Conservation (phyloP, 2,888 invertebrate species). For the Heterodera filipjevi region DNA sequence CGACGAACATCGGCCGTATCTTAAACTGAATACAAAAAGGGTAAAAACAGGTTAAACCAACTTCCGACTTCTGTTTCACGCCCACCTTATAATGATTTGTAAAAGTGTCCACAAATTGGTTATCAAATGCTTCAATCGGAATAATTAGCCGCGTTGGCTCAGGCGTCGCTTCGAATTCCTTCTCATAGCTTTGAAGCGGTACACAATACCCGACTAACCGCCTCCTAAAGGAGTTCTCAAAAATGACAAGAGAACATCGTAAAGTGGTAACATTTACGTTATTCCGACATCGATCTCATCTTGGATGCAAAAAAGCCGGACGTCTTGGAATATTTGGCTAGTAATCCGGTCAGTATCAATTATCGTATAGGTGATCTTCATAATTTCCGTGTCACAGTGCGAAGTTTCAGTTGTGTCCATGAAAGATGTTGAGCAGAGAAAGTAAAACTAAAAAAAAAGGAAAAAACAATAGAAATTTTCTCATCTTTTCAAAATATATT, state of each 20-base stretch:
- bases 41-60: too few species aligned
- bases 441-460: too few species aligned
- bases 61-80: too few species aligned
- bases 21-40: constrained; percentile 7
- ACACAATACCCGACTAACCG: constrained; percentile 6
- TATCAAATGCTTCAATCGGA: background rate
- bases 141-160: background rate
- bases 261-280: background rate
- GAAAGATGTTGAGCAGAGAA: too few species aligned
- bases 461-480: too few species aligned
- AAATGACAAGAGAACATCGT: background rate
- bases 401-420: background rate
- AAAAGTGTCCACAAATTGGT: background rate
- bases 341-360: background rate
- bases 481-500: too few species aligned
- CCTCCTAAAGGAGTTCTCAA: background rate
- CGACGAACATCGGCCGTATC: background rate
- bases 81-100: background rate
- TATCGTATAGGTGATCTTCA: background rate
- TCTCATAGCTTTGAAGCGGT: constrained; percentile 9
- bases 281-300: constrained; percentile 9
- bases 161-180: constrained; percentile 2
- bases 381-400: background rate
- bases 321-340: background rate
- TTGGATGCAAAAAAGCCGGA: background rate